Base-by-base conservation (phyloP, 2,888 invertebrate genomes). In the Gastrophysa polygoni region DNA sequence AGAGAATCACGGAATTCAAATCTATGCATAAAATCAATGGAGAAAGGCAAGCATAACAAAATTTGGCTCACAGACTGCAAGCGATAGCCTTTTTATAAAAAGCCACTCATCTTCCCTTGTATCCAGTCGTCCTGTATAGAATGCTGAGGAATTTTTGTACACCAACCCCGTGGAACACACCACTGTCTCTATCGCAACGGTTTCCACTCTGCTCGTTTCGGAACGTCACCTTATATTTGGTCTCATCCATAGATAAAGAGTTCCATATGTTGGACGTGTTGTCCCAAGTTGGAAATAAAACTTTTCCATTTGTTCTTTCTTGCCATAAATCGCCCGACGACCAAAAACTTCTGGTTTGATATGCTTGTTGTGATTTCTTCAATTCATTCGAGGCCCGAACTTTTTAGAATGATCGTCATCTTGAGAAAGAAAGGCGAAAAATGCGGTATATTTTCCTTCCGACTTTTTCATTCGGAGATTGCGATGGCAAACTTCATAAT, bases 231-330 rank as follows among this genome's bases (percentile, higher is more conserved):
- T 54, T 17, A n/a, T n/a, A 54, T 43, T 54, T 28, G 6, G 43
- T 16, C 14, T 14, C 24, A 54, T 54, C 44, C 20, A 24, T 43
- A 24, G 54, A 54, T 54, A 28, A 54, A 28, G 43, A 54, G 21
- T 54, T 54, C 14, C 16, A 3, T 43, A 43, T 43, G 38, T 44
- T 43, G 24, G 43, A 54, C 54, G 54, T 54, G 43, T 54, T 17
- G 38, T 14, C 43, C 20, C 10, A 11, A 54, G 44, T 54, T 43
- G 54, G 54, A 28, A 43, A 54, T 54, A 43, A 6, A 54, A 54
- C 43, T 54, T 54, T 20, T 24, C 38, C 54, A 54, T 54, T 54
- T 54, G 54, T 54, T 54, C 28, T 43, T 21, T 43, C 20, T 54
- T 28, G 10, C 43, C 43, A 54, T 54, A 54, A 54, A 54, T 54